phyloP scores from a whole-genome alignment of 2,888 invertebrate species.

The Furcula furcula region DNA sequence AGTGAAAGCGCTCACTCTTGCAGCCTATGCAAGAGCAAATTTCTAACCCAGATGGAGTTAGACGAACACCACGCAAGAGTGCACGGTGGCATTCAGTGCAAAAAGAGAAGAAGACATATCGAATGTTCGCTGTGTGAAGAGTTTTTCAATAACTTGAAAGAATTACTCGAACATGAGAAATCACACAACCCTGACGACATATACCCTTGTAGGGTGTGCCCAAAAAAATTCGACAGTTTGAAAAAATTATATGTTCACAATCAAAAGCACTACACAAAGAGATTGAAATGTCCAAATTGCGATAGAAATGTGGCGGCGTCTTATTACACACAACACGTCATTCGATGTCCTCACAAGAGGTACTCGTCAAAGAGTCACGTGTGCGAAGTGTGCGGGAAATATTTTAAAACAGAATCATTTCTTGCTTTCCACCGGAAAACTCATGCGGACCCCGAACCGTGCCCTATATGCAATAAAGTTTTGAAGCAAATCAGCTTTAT shows the following conservation, averaged over 20 bases:
- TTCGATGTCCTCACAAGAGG: slow-evolving; percentile 30
- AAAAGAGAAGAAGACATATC: slow-evolving; percentile 44
- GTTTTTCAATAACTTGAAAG: slow-evolving; percentile 40
- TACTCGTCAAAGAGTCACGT: slow-evolving; percentile 20
- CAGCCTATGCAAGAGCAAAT: slow-evolving; percentile 43
- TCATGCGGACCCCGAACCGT: slow-evolving; percentile 35
- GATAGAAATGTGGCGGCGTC: slow-evolving; percentile 39
- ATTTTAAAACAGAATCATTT: slow-evolving; percentile 27
- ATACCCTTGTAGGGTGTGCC: slow-evolving; percentile 47
- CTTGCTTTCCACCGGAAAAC: slow-evolving; percentile 34
- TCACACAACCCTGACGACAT: slow-evolving; percentile 30
- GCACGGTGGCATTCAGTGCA: slow-evolving; percentile 47
- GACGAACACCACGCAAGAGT: slow-evolving; percentile 46
- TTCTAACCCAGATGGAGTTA: slow-evolving; percentile 30
- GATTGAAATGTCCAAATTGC: slow-evolving; percentile 40
- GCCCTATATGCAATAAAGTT: slow-evolving; percentile 34
- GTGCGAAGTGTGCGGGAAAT: slow-evolving; percentile 45
- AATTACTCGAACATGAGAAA: slow-evolving; percentile 42
- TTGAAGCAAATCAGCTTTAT: slow-evolving; percentile 27
- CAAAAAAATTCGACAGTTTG: slow-evolving; percentile 38
- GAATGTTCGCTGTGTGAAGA: slow-evolving; percentile 49
- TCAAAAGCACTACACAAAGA: slow-evolving; percentile 42
- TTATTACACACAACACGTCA: slow-evolving; percentile 40
- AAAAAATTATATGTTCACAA: slow-evolving; percentile 45
- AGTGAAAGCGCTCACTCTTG: slow-evolving; percentile 40